Evolutionary conservation across 1,140 invertebrate genomes (phyloP), one percentile per base, ranked within the genome.

Genomic region (Trinorchestia longiramus): DNA sequence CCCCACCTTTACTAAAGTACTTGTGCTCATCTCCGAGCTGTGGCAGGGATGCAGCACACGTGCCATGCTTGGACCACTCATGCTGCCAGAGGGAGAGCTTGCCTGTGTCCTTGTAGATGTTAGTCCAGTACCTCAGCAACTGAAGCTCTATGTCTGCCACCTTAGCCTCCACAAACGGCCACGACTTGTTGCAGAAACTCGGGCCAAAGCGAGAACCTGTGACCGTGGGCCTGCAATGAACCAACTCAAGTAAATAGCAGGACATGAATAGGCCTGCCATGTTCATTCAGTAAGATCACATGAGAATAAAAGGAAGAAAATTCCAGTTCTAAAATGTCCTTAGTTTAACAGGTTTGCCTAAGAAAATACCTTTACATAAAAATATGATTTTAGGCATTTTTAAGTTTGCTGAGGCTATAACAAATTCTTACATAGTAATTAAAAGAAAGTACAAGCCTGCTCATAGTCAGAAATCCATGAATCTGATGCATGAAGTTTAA

Each of bases 61-160:
- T 98, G 0, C 98, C 98, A 97, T 99, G 98, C 97, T 99, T 99
- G 0, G 97, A 97, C 98, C 98, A 99, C 97, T 99, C 98, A 96
- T 99, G 98, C 96, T 98, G 97, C 98, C 98, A 99, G 17, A 99
- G 97, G 17, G 98, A 97, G 96, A 97, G 62, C 97, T 97, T 0
- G 97, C 98, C 96, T 97, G 97, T 97, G 96, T 97, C 98, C 97
- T 96, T 98, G 97, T 98, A 98, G 96, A 99, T 97, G 97, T 99
- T 98, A 0, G 98, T 98, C 98, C 98, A 99, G 94, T 98, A 98
- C 53, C 98, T 97, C 95, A 98, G 97, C 47, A 99, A 97, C 88
- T 98, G 97, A 36, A 97, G 97, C 96, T 98, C 97, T 87, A 99
- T 98, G 0, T 98, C 97, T 45, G 97, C 97, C 6, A 99, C 97